phyloP scores from a whole-genome alignment of 2,113 vertebrate genomes.

The Ammospiza nelsoni region DNA sequence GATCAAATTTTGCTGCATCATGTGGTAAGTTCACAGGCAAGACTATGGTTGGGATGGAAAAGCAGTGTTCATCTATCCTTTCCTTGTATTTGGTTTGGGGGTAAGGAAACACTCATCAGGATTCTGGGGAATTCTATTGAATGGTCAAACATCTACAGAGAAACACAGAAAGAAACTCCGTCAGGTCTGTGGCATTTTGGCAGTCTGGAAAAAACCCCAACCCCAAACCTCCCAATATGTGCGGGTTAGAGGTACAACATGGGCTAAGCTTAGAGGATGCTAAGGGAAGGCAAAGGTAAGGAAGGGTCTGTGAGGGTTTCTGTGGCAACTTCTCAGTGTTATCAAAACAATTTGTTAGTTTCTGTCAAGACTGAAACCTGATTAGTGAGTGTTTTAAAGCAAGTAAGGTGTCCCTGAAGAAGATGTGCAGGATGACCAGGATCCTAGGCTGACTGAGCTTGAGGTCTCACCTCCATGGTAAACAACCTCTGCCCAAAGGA shows the following conservation, averaged over 20 bases:
- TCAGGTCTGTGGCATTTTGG: background rate
- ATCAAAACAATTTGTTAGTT: background rate
- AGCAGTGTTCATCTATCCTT: background rate
- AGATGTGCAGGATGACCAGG: background rate
- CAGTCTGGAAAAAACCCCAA: background rate
- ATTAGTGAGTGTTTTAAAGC: background rate
- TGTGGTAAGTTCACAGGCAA: background rate
- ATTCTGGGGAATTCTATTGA: background rate
- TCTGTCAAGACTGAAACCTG: background rate
- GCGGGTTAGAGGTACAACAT: background rate
- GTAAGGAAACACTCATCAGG: background rate
- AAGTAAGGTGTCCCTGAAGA: background rate
- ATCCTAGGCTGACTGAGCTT: background rate
- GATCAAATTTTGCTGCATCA: background rate
- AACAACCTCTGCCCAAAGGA: background rate
- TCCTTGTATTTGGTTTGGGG: background rate
- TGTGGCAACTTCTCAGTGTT: background rate
- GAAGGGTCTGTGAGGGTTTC: background rate
- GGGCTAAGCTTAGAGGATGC: background rate
- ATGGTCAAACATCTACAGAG: background rate
- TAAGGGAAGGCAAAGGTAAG: background rate
- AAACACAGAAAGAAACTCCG: background rate
- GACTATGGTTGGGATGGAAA: background rate
- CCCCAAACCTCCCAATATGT: background rate
- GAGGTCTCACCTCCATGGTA: background rate